phyloP scores from a whole-genome alignment of 2,888 invertebrate species.

The Caenorhabditis doughertyi region DNA sequence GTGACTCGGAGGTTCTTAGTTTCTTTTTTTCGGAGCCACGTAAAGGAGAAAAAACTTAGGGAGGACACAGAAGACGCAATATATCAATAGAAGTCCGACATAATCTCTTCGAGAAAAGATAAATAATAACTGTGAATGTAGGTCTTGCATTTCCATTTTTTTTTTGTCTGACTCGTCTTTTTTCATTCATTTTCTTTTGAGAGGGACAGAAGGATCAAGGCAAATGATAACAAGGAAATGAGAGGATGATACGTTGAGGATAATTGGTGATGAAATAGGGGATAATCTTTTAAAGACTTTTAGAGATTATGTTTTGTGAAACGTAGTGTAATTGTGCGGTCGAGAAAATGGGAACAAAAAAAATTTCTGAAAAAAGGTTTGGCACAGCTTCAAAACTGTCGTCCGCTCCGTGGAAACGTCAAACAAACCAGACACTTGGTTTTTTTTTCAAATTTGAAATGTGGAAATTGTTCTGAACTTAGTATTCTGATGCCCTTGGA shows the following conservation, averaged over 20 bases:
- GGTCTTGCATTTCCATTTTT: constrained; percentile 30
- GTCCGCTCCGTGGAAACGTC: no score
- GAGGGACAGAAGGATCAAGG: constrained; percentile 18
- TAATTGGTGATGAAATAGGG: constrained; percentile 40
- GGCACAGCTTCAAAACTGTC: no score
- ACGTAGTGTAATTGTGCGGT: neutral
- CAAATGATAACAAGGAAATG: constrained; percentile 38
- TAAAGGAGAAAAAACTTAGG: neutral
- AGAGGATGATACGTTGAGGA: constrained; percentile 28
- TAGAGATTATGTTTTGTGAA: constrained; percentile 27
- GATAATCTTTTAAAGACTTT: constrained; percentile 17
- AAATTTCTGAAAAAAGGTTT: neutral
- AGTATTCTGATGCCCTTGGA: no score
- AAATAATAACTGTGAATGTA: constrained; percentile 43
- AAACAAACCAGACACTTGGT: no score
- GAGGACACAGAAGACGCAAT: constrained; percentile 13
- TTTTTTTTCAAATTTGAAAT: no score
- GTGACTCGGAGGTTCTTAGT: neutral
- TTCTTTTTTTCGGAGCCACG: neutral
- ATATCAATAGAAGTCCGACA: constrained; percentile 42
- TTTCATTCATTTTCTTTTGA: constrained; percentile 13
- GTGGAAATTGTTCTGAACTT: no score
- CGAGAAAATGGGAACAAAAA: neutral
- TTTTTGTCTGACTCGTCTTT: neutral
- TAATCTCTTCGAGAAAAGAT: constrained; percentile 38